Evolutionary conservation across 2,113 vertebrate genomes (phyloP).

Genomic region (Meleagris gallopavo): DNA sequence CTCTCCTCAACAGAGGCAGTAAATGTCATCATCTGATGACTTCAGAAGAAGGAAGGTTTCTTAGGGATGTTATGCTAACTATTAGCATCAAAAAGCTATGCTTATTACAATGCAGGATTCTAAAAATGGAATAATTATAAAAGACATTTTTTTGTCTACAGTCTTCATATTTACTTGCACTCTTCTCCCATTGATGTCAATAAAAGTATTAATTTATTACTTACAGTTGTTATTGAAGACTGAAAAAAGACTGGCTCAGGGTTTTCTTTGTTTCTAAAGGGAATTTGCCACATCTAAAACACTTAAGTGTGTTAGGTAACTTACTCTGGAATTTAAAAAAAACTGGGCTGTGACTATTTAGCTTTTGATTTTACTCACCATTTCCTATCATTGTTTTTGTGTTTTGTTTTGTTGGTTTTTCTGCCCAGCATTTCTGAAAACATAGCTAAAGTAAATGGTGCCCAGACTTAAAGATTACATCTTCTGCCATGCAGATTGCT

Average conservation of each 20-base stretch:
- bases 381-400: not conserved
- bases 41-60: not conserved
- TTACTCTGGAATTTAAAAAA: not conserved
- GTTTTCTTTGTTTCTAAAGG: not conserved
- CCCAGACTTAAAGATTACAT: not conserved
- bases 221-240: not conserved
- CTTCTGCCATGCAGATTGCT: not conserved
- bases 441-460: not conserved
- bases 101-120: not conserved
- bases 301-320: not conserved
- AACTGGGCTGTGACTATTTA: not conserved
- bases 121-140: not conserved
- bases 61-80: not conserved
- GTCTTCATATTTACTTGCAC: not conserved
- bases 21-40: not conserved
- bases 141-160: not conserved
- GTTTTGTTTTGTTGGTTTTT: not conserved
- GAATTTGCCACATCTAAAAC: not conserved
- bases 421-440: not conserved
- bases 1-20: not conserved
- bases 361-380: not conserved
- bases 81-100: conserved; percentile 10
- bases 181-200: not conserved
- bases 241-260: not conserved
- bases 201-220: not conserved